phyloP scores from a whole-genome alignment of 2,888 invertebrate species.

The Blastobasis lacticolella region DNA sequence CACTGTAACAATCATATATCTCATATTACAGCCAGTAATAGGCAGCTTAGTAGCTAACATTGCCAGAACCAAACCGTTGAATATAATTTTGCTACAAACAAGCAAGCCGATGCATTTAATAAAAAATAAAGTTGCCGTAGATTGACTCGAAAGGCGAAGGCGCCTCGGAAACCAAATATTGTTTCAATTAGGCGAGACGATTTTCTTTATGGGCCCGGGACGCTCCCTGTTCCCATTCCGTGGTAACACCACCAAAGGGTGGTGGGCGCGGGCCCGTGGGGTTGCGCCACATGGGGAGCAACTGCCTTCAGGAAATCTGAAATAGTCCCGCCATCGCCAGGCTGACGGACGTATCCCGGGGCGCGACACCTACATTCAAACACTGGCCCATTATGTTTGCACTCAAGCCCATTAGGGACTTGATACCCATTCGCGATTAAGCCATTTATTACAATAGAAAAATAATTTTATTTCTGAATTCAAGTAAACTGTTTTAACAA shows the following conservation, averaged over 20 bases:
- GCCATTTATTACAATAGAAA: no score
- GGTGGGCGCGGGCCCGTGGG: slow-evolving; percentile 38
- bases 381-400: no score
- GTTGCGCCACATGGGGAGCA: slow-evolving; percentile 4
- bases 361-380: slow-evolving; percentile 6
- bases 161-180: slow-evolving; percentile 44
- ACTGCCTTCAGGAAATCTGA: slow-evolving; percentile 37
- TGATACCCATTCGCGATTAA: no score
- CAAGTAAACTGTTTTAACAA: no score
- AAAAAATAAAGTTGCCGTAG: neutral
- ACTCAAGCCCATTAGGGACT: no score
- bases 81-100: no score
- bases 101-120: no score
- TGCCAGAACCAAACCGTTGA: no score
- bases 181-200: slow-evolving; percentile 66
- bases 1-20: no score
- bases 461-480: no score
- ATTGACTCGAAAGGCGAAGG: neutral
- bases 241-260: slow-evolving; percentile 47
- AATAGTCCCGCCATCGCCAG: slow-evolving; percentile 38
- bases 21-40: no score
- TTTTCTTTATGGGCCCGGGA: slow-evolving; percentile 64
- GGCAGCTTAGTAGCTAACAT: no score
- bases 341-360: slow-evolving; percentile 37
- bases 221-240: slow-evolving; percentile 67